Evolutionary conservation across 2,113 vertebrate species (phyloP).

Genomic region (Piaya cayana): DNA sequence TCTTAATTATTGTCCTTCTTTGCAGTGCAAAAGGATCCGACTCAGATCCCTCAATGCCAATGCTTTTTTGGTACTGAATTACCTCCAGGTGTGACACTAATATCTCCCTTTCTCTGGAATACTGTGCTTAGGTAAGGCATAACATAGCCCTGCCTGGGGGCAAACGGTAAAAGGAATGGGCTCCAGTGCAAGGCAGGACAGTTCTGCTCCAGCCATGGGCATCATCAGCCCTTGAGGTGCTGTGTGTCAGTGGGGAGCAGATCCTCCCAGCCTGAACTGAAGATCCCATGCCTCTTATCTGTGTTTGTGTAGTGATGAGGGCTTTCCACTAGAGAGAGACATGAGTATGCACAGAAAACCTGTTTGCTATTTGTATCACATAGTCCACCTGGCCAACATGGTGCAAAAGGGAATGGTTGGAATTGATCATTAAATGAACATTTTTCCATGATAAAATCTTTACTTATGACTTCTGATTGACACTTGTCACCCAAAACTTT

Average conservation of each 20-base stretch:
- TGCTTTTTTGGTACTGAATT: background rate
- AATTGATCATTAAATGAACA: background rate
- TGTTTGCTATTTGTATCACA: conserved; percentile 26
- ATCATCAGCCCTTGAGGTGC: background rate
- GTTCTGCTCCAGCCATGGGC: background rate
- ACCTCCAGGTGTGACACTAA: background rate
- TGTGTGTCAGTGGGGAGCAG: background rate
- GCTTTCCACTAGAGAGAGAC: conserved; percentile 71
- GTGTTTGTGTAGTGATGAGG: conserved; percentile 48
- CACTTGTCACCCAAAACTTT: background rate
- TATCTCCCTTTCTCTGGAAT: background rate
- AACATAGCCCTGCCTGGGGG: background rate
- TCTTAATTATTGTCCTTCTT: background rate
- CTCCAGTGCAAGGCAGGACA: background rate
- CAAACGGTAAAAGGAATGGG: background rate
- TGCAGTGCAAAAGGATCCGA: background rate
- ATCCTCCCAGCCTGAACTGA: background rate
- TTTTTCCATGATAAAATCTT: background rate
- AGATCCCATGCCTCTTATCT: background rate
- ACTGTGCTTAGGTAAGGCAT: background rate
- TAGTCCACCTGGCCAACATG: conserved; percentile 19
- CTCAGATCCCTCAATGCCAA: background rate
- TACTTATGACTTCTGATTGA: background rate
- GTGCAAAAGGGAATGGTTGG: conserved; percentile 17
- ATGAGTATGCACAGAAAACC: conserved; percentile 56